These are phyloP conservation scores for Drosophila monieri DNA, from an alignment of 2,888 invertebrate species.

Conservation along the genomic window DNA sequence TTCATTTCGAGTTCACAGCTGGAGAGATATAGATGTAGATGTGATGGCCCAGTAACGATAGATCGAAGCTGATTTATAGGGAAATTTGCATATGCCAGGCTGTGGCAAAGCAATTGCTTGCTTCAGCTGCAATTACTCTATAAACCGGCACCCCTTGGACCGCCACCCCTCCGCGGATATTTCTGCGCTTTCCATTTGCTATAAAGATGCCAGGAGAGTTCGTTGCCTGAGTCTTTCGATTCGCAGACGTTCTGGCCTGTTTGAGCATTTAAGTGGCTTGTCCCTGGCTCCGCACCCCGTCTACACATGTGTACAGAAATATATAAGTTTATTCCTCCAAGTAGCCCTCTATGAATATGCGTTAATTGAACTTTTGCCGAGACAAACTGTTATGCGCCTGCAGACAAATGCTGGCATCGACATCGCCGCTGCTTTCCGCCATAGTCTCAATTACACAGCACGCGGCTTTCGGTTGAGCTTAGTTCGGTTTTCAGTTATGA, in stretches of 20 bases:
- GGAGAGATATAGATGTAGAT: slow-evolving; percentile 31
- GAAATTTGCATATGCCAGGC: slow-evolving; percentile 74
- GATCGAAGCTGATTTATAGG: slow-evolving; percentile 71
- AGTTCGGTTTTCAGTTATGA: slow-evolving; percentile 57
- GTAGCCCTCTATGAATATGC: slow-evolving; percentile 59
- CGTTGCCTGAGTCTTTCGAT: slow-evolving; percentile 79
- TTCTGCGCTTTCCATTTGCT: neutral
- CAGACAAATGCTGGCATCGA: slow-evolving; percentile 46
- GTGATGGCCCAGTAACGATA: slow-evolving; percentile 14
- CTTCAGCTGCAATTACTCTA: neutral
- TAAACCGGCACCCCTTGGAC: neutral
- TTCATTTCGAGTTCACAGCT: slow-evolving; percentile 74
- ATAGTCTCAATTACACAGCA: slow-evolving; percentile 61
- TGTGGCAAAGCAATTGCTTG: slow-evolving; percentile 27
- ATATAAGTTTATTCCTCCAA: neutral
- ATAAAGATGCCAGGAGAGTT: slow-evolving; percentile 48
- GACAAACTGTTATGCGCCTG: slow-evolving; percentile 76
- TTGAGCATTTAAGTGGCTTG: slow-evolving; percentile 74
- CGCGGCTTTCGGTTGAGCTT: slow-evolving; percentile 26
- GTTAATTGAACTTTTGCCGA: slow-evolving; percentile 78
- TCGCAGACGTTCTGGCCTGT: slow-evolving; percentile 80
- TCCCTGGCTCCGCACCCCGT: neutral
- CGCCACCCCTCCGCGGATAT: neutral
- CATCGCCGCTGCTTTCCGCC: slow-evolving; percentile 13
- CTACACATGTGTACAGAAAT: neutral